Base-by-base conservation (phyloP, 2,797 vertebrate genomes). In the Sebastes aleutianus region DNA sequence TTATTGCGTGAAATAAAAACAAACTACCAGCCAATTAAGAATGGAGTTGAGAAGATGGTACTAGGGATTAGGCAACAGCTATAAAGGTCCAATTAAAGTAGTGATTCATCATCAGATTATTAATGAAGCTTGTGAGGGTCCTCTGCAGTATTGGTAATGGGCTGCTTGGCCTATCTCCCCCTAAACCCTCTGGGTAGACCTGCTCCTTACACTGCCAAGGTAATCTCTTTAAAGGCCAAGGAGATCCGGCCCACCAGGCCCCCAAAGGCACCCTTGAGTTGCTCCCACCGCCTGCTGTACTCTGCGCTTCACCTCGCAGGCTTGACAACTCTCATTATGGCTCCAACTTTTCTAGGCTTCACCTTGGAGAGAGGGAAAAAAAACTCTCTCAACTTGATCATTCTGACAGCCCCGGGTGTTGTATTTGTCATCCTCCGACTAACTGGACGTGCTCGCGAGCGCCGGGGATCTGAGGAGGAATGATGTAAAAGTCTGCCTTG, bases 61-160 rank as follows among this genome's bases (percentile, higher is more conserved):
- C 56, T 54, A 72, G 92, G 90, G 90, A 91, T 94, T 94, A 94
- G 91, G 93, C 92, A 94, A 94, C 92, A 91, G 95, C 96, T 95
- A 96, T 97, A 96, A 96, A 94, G 93, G 92, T 94, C 96, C 96
- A 96, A 96, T 96, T 96, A 96, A 95, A 93, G 94, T 91, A 92
- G 93, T 95, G 95, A 95, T 96, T 97, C 95, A 94, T 95, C 94
- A 94, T 93, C 93, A 93, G 93, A 96, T 97, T 96, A 97, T 96
- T 95, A 96, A 97, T 96, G 94, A 95, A 94, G 94, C 93, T 92
- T 93, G 91, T 91, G 92, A 91, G 91, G 93, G 87, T 95, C 88
- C 92, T 94, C 92, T 90, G 92, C 91, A 92, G 93, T 89, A 91
- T 89, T 88, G 91, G 95, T 96, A 96, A 97, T 95, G 95, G 95